Percentiles rank a stretch among this genome's conserved stretches.
Conservation (phyloP, 2,888 invertebrate species). For the Lithophane semibrunnea region DNA sequence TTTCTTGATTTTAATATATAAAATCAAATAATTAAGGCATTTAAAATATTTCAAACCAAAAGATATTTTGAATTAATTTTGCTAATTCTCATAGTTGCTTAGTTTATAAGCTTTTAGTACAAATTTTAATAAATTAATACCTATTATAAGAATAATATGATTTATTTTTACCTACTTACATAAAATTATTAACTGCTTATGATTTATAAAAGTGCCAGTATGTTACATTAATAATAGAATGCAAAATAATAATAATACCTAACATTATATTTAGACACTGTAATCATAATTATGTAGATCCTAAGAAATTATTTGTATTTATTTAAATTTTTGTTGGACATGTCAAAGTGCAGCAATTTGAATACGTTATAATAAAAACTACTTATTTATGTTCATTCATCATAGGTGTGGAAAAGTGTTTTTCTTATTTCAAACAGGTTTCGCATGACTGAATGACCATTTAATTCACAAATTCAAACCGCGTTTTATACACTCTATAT, state of each 20-base stretch:
- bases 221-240: conserved; percentile 11
- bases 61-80: conserved; percentile 7
- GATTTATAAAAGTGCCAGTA: conserved; percentile 51
- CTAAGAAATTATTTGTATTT: conserved; percentile 32
- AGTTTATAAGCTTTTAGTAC: conserved; percentile 43
- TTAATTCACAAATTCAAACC: neutral
- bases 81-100: conserved; percentile 1
- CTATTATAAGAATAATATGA: neutral
- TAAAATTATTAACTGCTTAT: conserved; percentile 35
- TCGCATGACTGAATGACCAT: neutral
- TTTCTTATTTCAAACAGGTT: neutral
- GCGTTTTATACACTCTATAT: neutral
- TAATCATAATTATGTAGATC: conserved; percentile 25
- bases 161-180: neutral
- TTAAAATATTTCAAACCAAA: conserved; percentile 19
- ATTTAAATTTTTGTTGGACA: neutral
- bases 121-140: conserved; percentile 36
- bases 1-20: neutral
- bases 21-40: neutral
- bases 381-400: neutral
- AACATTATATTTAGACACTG: conserved; percentile 6
- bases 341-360: conserved; percentile 14
- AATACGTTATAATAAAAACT: neutral
- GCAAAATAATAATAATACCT: conserved; percentile 42
- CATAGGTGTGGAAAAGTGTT: neutral